Conservation (phyloP, 2,113 vertebrate genomes). For the Dicentrarchus labrax region DNA sequence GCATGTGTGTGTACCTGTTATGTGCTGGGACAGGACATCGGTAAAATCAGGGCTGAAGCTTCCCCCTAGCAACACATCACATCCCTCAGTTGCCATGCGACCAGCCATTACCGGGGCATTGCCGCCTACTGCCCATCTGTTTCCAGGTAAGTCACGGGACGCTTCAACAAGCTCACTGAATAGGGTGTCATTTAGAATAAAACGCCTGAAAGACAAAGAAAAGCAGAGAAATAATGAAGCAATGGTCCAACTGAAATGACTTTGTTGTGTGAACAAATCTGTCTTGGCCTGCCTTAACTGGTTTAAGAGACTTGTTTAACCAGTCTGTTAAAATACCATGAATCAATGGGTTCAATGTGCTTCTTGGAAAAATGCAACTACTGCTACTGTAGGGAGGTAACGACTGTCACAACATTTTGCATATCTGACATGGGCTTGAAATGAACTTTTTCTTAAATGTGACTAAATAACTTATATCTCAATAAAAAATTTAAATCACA, state of each 20-base stretch:
- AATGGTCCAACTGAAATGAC: not conserved
- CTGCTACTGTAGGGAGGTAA: no score
- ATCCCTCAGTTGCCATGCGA: slow-evolving; percentile 88
- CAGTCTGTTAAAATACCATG: no score
- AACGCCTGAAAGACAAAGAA: slow-evolving; percentile 77
- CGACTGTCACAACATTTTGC: no score
- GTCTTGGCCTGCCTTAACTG: no score
- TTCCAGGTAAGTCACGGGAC: slow-evolving; percentile 85
- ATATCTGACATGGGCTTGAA: no score
- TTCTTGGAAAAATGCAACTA: not conserved
- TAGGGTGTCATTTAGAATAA: slow-evolving; percentile 85
- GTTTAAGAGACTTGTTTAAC: no score
- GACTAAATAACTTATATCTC: no score
- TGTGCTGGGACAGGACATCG: slow-evolving; percentile 84
- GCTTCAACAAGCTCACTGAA: slow-evolving; percentile 86
- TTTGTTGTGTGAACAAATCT: no score
- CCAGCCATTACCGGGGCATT: slow-evolving; percentile 89
- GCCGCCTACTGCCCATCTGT: slow-evolving; percentile 88
- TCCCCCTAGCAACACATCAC: slow-evolving; percentile 87
- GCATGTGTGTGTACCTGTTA: slow-evolving; percentile 79
- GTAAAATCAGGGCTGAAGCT: slow-evolving; percentile 86
- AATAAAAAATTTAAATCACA: no score
- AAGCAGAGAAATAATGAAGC: not conserved
- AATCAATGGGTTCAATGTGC: not conserved
- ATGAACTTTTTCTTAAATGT: no score